Conservation (phyloP, 2,113 vertebrate genomes). For the Psilopsiagon aurifrons region DNA sequence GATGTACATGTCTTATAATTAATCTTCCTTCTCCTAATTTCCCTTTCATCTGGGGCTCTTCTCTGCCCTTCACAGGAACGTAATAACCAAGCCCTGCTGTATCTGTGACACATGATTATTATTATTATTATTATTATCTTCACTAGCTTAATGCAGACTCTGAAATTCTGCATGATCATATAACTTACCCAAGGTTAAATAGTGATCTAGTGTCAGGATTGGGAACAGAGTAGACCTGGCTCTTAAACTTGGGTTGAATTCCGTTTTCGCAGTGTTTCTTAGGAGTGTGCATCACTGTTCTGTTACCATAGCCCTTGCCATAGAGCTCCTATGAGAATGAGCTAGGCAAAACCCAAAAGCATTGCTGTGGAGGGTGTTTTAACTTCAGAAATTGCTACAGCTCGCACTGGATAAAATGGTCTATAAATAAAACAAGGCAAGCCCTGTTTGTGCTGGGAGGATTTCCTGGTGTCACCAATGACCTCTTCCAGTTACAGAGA, state of each 20-base stretch:
- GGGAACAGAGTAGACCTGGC: background rate
- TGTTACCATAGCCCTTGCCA: background rate
- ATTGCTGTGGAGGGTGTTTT: background rate
- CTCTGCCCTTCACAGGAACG: conserved; percentile 17
- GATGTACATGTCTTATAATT: conserved; percentile 45
- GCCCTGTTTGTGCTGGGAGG: background rate
- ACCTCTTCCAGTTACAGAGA: background rate
- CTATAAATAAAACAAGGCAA: background rate
- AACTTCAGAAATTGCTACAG: background rate
- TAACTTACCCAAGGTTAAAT: background rate
- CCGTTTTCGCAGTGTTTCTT: background rate
- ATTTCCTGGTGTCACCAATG: background rate
- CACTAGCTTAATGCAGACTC: conserved; percentile 47
- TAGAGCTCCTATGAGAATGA: background rate
- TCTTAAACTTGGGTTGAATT: background rate
- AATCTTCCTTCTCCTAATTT: conserved; percentile 41
- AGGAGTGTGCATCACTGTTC: background rate
- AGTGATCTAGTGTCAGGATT: background rate
- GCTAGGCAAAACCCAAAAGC: background rate
- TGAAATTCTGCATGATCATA: conserved; percentile 13
- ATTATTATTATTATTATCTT: conserved; percentile 70
- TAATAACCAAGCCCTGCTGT: conserved; percentile 46
- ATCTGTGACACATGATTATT: conserved; percentile 59
- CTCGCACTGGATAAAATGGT: background rate
- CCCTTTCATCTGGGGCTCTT: conserved; percentile 52